Conservation (phyloP, 2,888 invertebrate genomes). For the Crocallis elinguaria region DNA sequence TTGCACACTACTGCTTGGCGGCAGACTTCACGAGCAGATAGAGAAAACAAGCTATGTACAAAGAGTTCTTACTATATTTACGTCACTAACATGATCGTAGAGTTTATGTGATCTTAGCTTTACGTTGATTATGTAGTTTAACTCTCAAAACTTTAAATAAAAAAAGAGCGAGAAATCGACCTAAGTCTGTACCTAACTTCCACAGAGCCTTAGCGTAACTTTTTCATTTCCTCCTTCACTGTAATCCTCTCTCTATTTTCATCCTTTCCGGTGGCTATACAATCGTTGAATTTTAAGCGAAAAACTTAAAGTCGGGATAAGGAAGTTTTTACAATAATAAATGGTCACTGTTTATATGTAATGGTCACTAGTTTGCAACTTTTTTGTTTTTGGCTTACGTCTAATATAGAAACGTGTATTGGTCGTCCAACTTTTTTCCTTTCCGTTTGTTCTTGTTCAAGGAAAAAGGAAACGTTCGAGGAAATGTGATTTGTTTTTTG, state of each 20-base stretch:
- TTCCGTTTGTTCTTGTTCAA: conserved; percentile 5
- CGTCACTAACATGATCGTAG: too few species aligned
- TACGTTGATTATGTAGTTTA: too few species aligned
- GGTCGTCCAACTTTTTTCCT: conserved; percentile 6
- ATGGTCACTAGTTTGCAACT: conserved; percentile 22
- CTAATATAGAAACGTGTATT: conserved; percentile 20
- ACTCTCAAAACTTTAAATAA: too few species aligned
- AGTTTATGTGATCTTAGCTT: too few species aligned
- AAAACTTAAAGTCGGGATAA: conserved; percentile 51
- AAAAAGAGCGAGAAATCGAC: too few species aligned
- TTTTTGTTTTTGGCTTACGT: conserved; percentile 11
- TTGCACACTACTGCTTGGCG: too few species aligned
- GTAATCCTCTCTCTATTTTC: conserved; percentile 26
- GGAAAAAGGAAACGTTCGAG: conserved; percentile 8
- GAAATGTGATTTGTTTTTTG: neutral
- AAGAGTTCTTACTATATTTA: too few species aligned
- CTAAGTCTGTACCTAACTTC: too few species aligned
- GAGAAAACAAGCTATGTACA: too few species aligned
- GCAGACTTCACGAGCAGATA: too few species aligned
- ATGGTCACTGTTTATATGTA: conserved; percentile 46
- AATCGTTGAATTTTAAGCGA: conserved; percentile 52
- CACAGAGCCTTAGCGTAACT: conserved; percentile 37
- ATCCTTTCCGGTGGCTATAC: conserved; percentile 23
- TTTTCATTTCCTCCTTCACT: conserved; percentile 41
- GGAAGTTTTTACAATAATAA: conserved; percentile 50